Evolutionary conservation across 2,797 vertebrate species (phyloP).

Genomic region (Coluber constrictor): DNA sequence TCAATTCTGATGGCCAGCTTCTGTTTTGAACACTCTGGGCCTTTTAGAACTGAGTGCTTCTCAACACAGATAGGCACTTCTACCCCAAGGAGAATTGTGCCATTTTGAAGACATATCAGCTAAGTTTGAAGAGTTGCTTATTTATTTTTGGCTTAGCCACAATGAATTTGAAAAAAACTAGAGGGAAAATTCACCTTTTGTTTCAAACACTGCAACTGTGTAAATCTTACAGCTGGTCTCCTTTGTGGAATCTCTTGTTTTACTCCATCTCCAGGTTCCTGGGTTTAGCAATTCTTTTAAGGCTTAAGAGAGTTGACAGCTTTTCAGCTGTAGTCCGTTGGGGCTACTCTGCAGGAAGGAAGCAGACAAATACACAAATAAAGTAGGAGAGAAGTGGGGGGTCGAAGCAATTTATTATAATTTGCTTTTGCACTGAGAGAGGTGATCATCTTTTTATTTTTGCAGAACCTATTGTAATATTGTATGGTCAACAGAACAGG

Average conservation of each 20-base stretch:
- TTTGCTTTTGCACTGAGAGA: not conserved
- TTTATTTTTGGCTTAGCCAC: not conserved
- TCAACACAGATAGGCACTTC: not conserved
- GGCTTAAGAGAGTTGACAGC: not conserved
- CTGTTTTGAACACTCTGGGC: not conserved
- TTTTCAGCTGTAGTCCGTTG: not conserved
- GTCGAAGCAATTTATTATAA: not conserved
- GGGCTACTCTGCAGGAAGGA: not conserved
- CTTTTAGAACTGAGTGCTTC: not conserved
- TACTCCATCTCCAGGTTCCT: not conserved
- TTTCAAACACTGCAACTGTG: not conserved
- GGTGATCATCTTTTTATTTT: not conserved
- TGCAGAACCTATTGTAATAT: not conserved
- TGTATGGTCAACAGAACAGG: not conserved
- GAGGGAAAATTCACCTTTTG: not conserved
- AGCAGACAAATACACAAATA: not conserved
- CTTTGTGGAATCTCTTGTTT: not conserved
- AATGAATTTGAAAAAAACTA: not conserved
- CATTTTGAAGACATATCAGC: not conserved
- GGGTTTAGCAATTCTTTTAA: not conserved
- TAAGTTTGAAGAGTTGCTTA: not conserved
- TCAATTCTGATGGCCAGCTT: not conserved
- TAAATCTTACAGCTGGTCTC: not conserved
- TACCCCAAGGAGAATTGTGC: not conserved
- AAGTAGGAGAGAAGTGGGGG: not conserved